Percentiles rank a stretch among this genome's conserved stretches.
phyloP scores from a whole-genome alignment of 2,797 vertebrate genomes.

The Pteronotus mesoamericanus region DNA sequence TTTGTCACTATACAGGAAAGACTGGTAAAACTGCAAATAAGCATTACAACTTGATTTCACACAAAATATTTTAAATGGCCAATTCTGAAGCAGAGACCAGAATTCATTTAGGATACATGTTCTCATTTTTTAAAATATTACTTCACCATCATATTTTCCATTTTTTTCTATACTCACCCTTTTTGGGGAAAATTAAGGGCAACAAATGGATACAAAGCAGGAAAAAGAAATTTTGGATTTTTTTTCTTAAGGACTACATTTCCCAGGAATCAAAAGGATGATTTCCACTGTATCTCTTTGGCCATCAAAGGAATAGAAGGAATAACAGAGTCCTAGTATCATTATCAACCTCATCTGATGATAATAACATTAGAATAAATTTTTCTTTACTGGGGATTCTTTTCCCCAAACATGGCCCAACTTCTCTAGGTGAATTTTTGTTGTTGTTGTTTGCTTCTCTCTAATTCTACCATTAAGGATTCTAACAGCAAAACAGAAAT shows the following conservation, averaged over 20 bases:
- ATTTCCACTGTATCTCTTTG: slow-evolving; percentile 62
- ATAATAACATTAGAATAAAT: background rate
- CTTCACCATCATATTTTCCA: background rate
- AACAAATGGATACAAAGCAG: slow-evolving; percentile 28
- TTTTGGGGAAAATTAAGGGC: background rate
- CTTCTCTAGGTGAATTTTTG: background rate
- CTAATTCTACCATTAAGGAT: background rate
- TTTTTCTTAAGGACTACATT: background rate
- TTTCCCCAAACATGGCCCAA: background rate
- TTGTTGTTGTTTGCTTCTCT: background rate
- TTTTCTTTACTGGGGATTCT: background rate
- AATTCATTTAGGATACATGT: background rate
- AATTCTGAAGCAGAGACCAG: background rate
- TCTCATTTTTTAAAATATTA: background rate
- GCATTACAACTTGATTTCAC: background rate
- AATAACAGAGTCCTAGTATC: background rate
- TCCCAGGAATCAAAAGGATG: background rate
- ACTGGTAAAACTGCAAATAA: background rate
- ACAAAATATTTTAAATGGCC: background rate
- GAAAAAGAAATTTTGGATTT: background rate
- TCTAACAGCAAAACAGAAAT: background rate
- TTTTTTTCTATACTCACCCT: background rate
- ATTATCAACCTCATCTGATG: background rate
- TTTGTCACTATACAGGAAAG: background rate
- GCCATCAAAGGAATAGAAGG: slow-evolving; percentile 57